Evolutionary conservation across 2,888 invertebrate species (phyloP).

Genomic region (Aphidoletes aphidimyza): DNA sequence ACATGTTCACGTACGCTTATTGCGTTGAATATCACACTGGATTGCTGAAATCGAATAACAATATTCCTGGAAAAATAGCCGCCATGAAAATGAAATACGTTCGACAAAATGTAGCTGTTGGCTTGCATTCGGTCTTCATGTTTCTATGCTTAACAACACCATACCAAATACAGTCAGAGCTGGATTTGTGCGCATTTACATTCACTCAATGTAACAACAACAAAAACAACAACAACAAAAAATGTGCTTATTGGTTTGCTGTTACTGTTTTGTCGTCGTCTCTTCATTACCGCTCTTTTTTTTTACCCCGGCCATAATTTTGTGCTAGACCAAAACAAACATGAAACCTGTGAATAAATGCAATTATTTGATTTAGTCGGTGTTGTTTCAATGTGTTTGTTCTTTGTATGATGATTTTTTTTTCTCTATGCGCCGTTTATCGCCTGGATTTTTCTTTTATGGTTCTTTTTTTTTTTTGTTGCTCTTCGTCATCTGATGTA

Average conservation of each 20-base stretch:
- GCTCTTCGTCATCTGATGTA: slow-evolving; percentile 44
- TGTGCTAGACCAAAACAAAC: slow-evolving; percentile 43
- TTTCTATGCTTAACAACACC: slow-evolving; percentile 25
- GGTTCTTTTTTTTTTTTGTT: not conserved
- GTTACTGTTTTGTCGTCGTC: slow-evolving; percentile 49
- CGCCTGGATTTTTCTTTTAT: slow-evolving; percentile 1
- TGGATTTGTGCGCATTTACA: slow-evolving; percentile 32
- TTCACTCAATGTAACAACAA: not conserved
- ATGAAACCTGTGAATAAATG: slow-evolving; percentile 41
- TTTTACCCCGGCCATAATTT: not conserved
- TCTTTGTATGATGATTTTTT: too few species aligned
- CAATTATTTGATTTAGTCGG: slow-evolving; percentile 41
- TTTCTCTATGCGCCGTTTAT: slow-evolving; percentile 45
- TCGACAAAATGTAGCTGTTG: not conserved
- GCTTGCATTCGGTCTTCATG: not conserved
- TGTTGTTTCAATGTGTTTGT: too few species aligned
- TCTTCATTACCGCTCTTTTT: slow-evolving; percentile 39
- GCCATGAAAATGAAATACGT: slow-evolving; percentile 30
- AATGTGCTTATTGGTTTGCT: not conserved
- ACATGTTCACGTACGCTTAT: not conserved
- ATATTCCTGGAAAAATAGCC: slow-evolving; percentile 21
- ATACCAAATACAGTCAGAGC: not conserved
- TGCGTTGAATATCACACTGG: slow-evolving; percentile 6
- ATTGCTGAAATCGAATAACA: slow-evolving; percentile 32
- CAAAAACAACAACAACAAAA: too few species aligned